Evolutionary conservation across 2,113 vertebrate genomes (phyloP), one percentile per base, ranked within the genome.

Genomic region (Paradoxurus hermaphroditus): DNA sequence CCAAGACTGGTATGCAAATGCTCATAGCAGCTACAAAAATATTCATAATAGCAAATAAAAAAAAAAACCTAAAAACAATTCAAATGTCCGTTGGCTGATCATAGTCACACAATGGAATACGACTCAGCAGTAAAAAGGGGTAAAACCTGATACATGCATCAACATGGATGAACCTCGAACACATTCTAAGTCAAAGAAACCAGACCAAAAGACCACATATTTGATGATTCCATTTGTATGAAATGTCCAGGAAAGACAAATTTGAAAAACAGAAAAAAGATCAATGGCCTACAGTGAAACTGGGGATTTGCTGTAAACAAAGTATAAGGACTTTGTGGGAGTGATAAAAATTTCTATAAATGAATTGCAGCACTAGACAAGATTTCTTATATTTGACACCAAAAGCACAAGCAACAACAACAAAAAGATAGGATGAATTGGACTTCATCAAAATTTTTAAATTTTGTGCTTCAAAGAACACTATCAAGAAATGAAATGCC

Each of bases 41-140:
- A 63, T 88, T 73, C 44, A 63, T 79, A 95, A 91, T 46, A 92
- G 65, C 53, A 92, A 73, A n/a, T n/a, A 81, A 95, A 73, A 73
- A 27, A 75, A 75, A 41, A 73, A 86, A 49, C 62, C 18, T 56
- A 21, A 9, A 73, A 87, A 79, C 27, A 92, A 95, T 73, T n/a
- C 44, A 87, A 82, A 83, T 75, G 44, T 73, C 73, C 83, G 44
- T 79, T 46, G 87, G 44, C 44, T 46, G 39, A 81, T 75, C 53
- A 88, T 51, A 92, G 36, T n/a, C 29, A 77, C 75, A 72, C 23
- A 83, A 53, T 29, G 39, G n/a, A 63, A 51, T 83, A 84, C n/a
- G 56, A 92, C 53, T 91, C 7, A 86, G 56, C 29, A 81, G 65
- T 67, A 46, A 82, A 89, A 84, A 88, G 36, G 19, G 16, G 25